A percentile compares a stretch with the other conserved stretches of the same genome.
These are phyloP conservation scores for Setophaga coronata DNA, from an alignment of 2,113 vertebrate genomes.

Conservation along the genomic window DNA sequence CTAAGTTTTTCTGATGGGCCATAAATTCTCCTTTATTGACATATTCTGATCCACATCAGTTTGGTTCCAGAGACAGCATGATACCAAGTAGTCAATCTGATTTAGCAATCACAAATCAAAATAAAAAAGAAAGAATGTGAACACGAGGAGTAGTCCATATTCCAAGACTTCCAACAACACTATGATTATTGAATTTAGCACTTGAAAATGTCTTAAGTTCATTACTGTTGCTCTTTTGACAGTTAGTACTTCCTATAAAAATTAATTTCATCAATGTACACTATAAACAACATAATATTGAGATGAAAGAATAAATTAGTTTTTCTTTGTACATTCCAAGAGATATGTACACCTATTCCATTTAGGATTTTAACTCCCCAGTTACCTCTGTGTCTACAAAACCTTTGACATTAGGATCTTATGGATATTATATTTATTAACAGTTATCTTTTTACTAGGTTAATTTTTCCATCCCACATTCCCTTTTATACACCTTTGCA, in stretches of 20 bases:
- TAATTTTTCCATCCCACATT: background rate
- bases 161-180: background rate
- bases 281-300: background rate
- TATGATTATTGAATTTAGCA: background rate
- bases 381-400: background rate
- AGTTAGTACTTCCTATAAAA: background rate
- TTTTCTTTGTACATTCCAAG: background rate
- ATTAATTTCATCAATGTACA: background rate
- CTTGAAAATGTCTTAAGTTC: background rate
- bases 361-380: background rate
- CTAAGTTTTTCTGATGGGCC: background rate
- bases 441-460: background rate
- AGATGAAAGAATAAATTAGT: background rate
- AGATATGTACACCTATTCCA: accelerated
- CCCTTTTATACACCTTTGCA: background rate
- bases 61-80: background rate
- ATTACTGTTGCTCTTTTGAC: background rate
- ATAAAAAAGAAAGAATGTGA: background rate
- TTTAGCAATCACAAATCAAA: background rate
- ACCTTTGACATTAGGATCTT: background rate
- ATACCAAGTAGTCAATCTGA: background rate
- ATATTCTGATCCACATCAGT: background rate
- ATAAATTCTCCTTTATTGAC: background rate
- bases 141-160: background rate
- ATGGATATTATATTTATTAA: background rate